Percentiles rank a stretch among this genome's conserved stretches.
Conservation (phyloP, 64 coral and sea anemone species). For the Exaiptasia diaphana region DNA sequence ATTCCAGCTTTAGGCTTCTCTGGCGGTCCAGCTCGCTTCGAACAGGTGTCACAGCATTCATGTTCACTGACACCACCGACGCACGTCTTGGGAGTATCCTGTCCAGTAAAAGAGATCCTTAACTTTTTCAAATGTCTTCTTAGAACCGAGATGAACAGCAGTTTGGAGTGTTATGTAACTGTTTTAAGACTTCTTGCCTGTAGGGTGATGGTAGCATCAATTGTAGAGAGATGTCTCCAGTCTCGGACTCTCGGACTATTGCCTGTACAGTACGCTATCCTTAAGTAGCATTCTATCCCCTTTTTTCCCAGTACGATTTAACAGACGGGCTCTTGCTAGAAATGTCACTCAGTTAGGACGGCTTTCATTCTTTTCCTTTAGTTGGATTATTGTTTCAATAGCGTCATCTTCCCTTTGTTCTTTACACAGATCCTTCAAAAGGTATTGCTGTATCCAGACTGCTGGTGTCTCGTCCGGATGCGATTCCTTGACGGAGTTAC, state of each 20-base stretch:
- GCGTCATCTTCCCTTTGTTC: neutral
- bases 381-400: too few species aligned
- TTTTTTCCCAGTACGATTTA: neutral
- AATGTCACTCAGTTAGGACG: neutral
- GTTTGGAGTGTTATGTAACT: neutral
- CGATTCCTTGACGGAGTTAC: neutral
- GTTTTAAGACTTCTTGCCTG: neutral
- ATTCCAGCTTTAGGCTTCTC: too few species aligned
- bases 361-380: too few species aligned
- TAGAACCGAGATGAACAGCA: neutral
- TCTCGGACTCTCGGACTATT: neutral
- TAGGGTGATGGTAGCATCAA: neutral
- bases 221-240: neutral
- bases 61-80: neutral
- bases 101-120: neutral
- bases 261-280: neutral
- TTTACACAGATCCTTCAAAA: neutral
- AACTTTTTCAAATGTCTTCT: neutral
- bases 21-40: too few species aligned
- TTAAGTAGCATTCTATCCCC: neutral
- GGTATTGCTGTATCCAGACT: neutral
- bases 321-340: neutral
- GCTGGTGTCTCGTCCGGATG: neutral
- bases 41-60: neutral
- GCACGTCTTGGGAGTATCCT: neutral